Evolutionary conservation across 2,888 invertebrate species (phyloP).

Genomic region (Taenaris catops): DNA sequence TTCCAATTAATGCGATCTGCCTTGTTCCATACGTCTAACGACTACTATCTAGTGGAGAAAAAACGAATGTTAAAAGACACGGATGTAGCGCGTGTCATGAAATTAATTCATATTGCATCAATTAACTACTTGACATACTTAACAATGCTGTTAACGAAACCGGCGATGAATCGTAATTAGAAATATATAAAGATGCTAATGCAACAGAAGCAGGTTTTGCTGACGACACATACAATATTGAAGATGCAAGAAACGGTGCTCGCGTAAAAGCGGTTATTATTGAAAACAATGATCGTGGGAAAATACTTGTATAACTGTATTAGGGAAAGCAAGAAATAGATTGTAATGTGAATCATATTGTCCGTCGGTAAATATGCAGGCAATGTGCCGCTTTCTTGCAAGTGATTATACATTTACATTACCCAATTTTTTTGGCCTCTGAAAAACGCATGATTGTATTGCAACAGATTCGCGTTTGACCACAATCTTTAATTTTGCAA

Average conservation of each 20-base stretch:
- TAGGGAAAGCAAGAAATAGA: slow-evolving; percentile 47
- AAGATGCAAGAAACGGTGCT: slow-evolving; percentile 28
- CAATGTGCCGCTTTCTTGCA: slow-evolving; percentile 16
- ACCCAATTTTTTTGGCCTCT: no score
- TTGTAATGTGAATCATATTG: slow-evolving; percentile 40
- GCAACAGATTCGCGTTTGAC: no score
- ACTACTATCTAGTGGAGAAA: slow-evolving; percentile 21
- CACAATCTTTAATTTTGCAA: no score
- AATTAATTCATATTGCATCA: slow-evolving; percentile 33
- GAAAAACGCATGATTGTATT: no score
- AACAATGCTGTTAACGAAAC: slow-evolving; percentile 2
- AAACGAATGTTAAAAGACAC: slow-evolving; percentile 20
- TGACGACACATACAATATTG: slow-evolving; percentile 18
- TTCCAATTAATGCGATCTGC: slow-evolving; percentile 1
- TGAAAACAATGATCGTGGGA: slow-evolving; percentile 63
- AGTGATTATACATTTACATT: no score
- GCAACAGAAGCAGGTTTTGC: not conserved
- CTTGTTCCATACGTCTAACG: slow-evolving; percentile 8
- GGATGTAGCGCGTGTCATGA: slow-evolving; percentile 35
- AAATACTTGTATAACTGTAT: slow-evolving; percentile 55
- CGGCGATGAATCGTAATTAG: slow-evolving; percentile 2
- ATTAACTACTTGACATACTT: slow-evolving; percentile 26
- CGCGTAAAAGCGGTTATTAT: slow-evolving; percentile 36
- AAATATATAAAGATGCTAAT: slow-evolving; percentile 16
- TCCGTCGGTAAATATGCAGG: slow-evolving; percentile 10